Base-by-base conservation (phyloP, 2,113 vertebrate species). In the Limnothrissa miodon region DNA sequence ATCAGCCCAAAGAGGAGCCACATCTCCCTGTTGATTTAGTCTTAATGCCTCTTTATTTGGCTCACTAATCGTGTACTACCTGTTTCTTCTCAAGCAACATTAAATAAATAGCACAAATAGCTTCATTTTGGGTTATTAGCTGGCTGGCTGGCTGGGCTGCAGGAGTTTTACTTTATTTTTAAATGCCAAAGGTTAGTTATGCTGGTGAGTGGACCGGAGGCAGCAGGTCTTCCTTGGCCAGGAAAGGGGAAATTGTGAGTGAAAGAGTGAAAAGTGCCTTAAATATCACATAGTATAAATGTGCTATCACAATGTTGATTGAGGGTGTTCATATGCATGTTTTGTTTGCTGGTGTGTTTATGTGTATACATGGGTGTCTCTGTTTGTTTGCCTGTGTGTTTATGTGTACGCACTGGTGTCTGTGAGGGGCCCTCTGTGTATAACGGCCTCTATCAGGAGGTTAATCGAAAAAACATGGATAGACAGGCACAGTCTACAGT, bases 21-120 rank as follows among this genome's bases (percentile, higher is more conserved):
- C 66, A 36, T 48, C 82, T 81, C 82, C 81, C 79, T 90, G 79
- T 83, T 84, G 84, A 70, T 85, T 86, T 85, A 83, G 81, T 62
- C 82, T 81, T 85, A 89, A 90, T 87, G 66, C 86, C 83, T 78
- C 81, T 87, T 89, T 80, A 90, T 88, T 89, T 87, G 85, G 53
- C 85, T 84, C 59, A 80, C 80, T 90, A 88, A 90, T 90, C 86
- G 85, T 59, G 70, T 70, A 51, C 83, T 88, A 84, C 84, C 83
- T 86, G 80, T 78, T 79, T 66, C 70, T 59, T 66, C 78, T 85
- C 85, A 80, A 83, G 81, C 80, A 70, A 89, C 82, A 78, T 51
- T 84, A 83, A 87, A 84, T 86, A 84, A 88, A 88, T 87, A 83
- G 83, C 33, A 80, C 82, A 85, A 85, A 81, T 39, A 33, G 66